Conservation (phyloP, 1,140 invertebrate species). For the Listronotus bonariensis region DNA sequence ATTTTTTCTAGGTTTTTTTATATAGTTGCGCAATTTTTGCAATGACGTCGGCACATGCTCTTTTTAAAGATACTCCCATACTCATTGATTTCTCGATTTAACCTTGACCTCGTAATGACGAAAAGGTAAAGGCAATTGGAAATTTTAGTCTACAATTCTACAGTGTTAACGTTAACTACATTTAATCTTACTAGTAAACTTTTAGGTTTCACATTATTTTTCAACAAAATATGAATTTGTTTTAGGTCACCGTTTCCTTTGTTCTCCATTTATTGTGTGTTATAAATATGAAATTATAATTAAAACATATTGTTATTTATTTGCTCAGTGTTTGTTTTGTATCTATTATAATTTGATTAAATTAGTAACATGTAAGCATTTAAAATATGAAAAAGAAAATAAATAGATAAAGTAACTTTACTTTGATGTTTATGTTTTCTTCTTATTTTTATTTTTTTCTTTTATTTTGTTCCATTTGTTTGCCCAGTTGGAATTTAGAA, state of each 20-base stretch:
- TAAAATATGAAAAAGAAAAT: slow-evolving; percentile 13
- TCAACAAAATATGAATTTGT: slow-evolving; percentile 14
- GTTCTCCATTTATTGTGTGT: slow-evolving; percentile 2
- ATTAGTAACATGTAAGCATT: background rate
- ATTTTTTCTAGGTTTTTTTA: slow-evolving; percentile 18
- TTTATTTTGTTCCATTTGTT: slow-evolving; percentile 2
- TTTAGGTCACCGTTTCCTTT: slow-evolving; percentile 18
- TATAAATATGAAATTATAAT: slow-evolving; percentile 1
- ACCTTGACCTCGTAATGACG: slow-evolving; percentile 21
- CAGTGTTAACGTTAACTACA: slow-evolving; percentile 10
- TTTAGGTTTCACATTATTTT: background rate
- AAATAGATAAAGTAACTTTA: slow-evolving; percentile 23
- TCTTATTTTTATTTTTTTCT: slow-evolving; percentile 13
- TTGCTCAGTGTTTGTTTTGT: slow-evolving; percentile 16
- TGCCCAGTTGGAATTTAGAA: slow-evolving; percentile 1
- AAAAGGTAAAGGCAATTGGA: background rate
- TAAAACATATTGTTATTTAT: slow-evolving; percentile 19
- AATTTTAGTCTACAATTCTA: background rate
- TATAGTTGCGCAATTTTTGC: slow-evolving; percentile 18
- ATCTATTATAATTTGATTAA: slow-evolving; percentile 18
- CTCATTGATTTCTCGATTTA: slow-evolving; percentile 31
- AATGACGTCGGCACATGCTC: slow-evolving; percentile 16
- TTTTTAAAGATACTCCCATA: slow-evolving; percentile 7
- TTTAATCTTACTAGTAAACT: background rate
- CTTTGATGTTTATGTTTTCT: slow-evolving; percentile 30